Evolutionary conservation across 2,888 invertebrate genomes (phyloP), one percentile per base, ranked within the genome.

Genomic region (Molorchus minor): DNA sequence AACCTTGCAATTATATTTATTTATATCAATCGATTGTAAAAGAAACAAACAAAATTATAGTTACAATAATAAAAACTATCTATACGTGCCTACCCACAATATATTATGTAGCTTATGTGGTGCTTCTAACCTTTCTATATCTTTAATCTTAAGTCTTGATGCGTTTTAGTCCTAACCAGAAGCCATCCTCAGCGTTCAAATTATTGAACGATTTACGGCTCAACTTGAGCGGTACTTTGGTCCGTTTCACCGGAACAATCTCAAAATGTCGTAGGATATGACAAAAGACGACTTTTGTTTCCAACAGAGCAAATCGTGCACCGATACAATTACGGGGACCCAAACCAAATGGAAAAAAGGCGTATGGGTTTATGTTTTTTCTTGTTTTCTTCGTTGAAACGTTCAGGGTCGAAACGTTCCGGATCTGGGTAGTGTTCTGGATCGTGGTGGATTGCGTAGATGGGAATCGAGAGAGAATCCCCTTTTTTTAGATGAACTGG

Each of bases 291-390:
- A 52, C 58, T 53, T n/a, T 70, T 8, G 58, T 45, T 49, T 86
- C 85, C 52, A 78, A 40, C 3, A 77, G 47, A n/a, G 78, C 78
- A 62, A 79, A 79, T 59, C 78, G 65, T 2, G 74, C 74, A 1
- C 84, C 85, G 46, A 85, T 80, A 66, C 85, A 86, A 66, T 75
- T 81, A 58, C 85, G 80, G 0, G 85, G 85, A 1, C 85, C 85
- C 29, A 75, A 62, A 1, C 86, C 85, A 67, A 85, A 86, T 0
- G 85, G 84, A n/a, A 71, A 83, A 69, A 79, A 85, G 0, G 82
- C 80, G 62, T 81, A 83, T 0, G 83, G 82, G 52, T 79, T 71
- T 36, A 84, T 80, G 0, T n/a, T 80, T 80, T 0, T 77, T 75
- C 61, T 77, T 77, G 46, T 78, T 78, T 69, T 76, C 58, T 7